Evolutionary conservation across 2,797 vertebrate species (phyloP).

Genomic region (Lacerta viridis): DNA sequence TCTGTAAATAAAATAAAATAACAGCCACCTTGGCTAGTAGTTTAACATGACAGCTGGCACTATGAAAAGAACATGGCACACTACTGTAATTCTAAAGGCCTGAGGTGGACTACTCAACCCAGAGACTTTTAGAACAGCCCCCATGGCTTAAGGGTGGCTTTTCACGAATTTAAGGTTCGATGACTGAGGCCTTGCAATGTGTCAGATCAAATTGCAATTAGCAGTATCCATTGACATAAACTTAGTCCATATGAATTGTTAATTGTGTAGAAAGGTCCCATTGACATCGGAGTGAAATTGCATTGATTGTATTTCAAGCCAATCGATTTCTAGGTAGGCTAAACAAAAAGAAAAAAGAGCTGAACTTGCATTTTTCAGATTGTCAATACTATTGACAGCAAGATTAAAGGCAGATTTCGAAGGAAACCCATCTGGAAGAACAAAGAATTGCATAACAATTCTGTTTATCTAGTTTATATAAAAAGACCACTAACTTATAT

Average conservation of each 20-base stretch:
- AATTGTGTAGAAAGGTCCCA: constrained; percentile 49
- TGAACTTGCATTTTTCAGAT: constrained; percentile 58
- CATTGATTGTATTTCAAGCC: constrained; percentile 50
- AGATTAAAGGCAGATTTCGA: constrained; percentile 40
- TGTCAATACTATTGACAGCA: constrained; percentile 37
- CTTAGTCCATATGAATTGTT: constrained; percentile 35
- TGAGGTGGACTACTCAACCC: not conserved
- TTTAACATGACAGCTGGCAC: not conserved
- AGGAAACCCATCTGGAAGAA: constrained; percentile 18
- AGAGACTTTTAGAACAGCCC: not conserved
- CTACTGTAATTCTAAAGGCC: constrained; percentile 3
- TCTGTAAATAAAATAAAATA: constrained; percentile 21
- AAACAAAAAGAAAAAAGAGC: constrained; percentile 37
- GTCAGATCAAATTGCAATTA: constrained; percentile 42
- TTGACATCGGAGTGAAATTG: constrained; percentile 40
- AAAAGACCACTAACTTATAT: not conserved
- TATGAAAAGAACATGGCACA: not conserved
- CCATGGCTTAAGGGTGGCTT: not conserved
- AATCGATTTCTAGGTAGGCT: constrained; percentile 39
- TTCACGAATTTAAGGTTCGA: not conserved
- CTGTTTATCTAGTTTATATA: constrained; percentile 1
- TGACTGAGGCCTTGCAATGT: constrained; percentile 28
- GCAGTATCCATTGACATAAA: constrained; percentile 31
- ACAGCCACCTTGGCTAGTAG: too few relatives aligned
- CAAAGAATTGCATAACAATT: constrained; percentile 6